Percentiles rank a stretch among this genome's conserved stretches.
Evolutionary conservation across 1,140 invertebrate genomes (phyloP).

Genomic region (Drosophila auraria): DNA sequence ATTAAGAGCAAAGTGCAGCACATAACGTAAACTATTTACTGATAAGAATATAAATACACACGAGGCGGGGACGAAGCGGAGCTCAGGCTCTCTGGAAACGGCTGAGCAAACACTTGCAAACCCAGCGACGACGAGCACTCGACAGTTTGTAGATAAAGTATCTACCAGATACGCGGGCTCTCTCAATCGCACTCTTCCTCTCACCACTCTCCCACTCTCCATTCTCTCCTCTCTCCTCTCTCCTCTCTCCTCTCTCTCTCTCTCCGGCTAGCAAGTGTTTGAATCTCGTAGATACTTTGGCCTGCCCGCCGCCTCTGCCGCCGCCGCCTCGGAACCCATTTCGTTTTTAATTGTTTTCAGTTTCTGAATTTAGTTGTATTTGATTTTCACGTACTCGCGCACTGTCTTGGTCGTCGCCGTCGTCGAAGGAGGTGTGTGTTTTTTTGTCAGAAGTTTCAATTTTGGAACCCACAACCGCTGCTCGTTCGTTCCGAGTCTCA

Average conservation of each 20-base stretch:
- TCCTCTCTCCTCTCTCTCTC: slow-evolving; percentile 7
- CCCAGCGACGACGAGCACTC: slow-evolving; percentile 50
- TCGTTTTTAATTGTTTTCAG: slow-evolving; percentile 81
- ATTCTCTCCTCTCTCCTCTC: background rate
- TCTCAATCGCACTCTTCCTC: slow-evolving; percentile 4
- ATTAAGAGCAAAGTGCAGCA: slow-evolving; percentile 58
- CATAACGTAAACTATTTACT: slow-evolving; percentile 77
- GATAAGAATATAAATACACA: slow-evolving; percentile 62
- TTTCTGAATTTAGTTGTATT: slow-evolving; percentile 81
- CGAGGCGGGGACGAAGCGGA: background rate
- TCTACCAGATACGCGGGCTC: slow-evolving; percentile 56
- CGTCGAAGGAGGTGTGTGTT: slow-evolving; percentile 42
- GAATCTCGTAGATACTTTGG: slow-evolving; percentile 70
- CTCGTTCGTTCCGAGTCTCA: slow-evolving; percentile 21
- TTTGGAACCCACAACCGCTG: slow-evolving; percentile 13
- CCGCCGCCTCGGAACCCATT: slow-evolving; percentile 62
- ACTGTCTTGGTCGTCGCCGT: slow-evolving; percentile 43
- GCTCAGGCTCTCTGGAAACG: slow-evolving; percentile 42
- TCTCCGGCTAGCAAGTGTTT: slow-evolving; percentile 45
- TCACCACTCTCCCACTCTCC: slow-evolving; percentile 3
- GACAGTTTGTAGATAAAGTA: slow-evolving; percentile 70
- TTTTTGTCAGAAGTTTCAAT: slow-evolving; percentile 35
- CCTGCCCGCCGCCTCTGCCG: slow-evolving; percentile 34
- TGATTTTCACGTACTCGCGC: slow-evolving; percentile 75
- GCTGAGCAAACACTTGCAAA: slow-evolving; percentile 79